phyloP scores from a whole-genome alignment of 2,797 vertebrate genomes.

The Micrastur ruficollis region DNA sequence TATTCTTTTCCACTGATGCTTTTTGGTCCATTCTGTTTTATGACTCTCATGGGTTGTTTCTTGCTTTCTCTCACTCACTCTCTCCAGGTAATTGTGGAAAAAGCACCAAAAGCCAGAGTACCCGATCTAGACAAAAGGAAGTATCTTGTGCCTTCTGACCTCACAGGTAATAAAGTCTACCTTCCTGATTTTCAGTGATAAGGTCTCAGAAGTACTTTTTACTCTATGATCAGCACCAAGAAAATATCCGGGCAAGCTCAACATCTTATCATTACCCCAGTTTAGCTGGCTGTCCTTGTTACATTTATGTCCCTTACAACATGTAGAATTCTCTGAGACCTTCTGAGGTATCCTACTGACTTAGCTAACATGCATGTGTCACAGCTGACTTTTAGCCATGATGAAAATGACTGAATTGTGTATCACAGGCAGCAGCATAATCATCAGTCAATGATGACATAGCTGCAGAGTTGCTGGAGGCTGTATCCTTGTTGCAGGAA shows the following conservation, averaged over 20 bases:
- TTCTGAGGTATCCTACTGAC: background rate
- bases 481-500: background rate
- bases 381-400: background rate
- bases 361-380: background rate
- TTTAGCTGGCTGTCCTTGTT: background rate
- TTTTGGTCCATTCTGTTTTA: background rate
- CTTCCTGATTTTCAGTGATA: background rate
- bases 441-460: background rate
- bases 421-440: background rate
- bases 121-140: constrained; percentile 83
- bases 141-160: constrained; percentile 83
- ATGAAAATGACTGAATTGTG: background rate
- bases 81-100: constrained; percentile 80
- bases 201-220: background rate
- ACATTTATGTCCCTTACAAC: background rate
- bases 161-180: constrained; percentile 73
- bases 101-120: constrained; percentile 82
- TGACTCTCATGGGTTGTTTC: background rate
- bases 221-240: background rate
- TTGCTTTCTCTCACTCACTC: background rate
- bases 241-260: background rate
- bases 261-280: background rate
- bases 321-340: background rate
- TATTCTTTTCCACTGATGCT: background rate
- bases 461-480: background rate